Conservation (phyloP, 1,140 invertebrate species). For the Pseudachorutes palmiensis region DNA sequence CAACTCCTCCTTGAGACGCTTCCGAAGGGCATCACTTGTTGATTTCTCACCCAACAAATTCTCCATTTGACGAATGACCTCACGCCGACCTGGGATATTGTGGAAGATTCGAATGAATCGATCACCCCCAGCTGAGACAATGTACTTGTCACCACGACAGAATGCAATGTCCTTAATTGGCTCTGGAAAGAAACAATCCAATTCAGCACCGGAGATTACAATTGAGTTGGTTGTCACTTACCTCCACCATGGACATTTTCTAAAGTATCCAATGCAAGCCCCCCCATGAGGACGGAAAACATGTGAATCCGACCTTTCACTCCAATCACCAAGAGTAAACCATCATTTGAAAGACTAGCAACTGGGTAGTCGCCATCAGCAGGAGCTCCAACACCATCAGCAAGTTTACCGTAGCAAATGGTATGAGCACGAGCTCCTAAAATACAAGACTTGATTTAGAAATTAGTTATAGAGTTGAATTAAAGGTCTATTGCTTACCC, state of each 20-base stretch:
- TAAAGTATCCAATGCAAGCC: conserved; percentile 55
- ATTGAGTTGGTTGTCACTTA: conserved; percentile 48
- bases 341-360: conserved; percentile 46
- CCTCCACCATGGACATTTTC: conserved; percentile 52
- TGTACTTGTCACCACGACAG: conserved; percentile 62
- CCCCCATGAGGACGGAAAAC: conserved; percentile 61
- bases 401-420: neutral
- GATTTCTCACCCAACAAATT: conserved; percentile 43
- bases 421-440: conserved; percentile 17
- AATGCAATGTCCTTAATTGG: conserved; percentile 59
- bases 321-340: conserved; percentile 62
- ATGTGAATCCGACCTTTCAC: conserved; percentile 51
- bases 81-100: conserved; percentile 68
- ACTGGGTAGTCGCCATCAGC: neutral
- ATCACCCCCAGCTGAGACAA: conserved; percentile 63
- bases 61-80: conserved; percentile 56
- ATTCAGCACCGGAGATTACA: neutral
- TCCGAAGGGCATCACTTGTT: neutral
- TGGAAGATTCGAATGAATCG: conserved; percentile 67
- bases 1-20: neutral
- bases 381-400: too few species aligned
- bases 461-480: neutral
- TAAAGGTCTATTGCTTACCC: conserved; percentile 48
- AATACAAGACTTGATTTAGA: neutral
- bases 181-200: conserved; percentile 9